phyloP scores from a whole-genome alignment of 2,888 invertebrate genomes.

The Brachypalpus laphriformis region DNA sequence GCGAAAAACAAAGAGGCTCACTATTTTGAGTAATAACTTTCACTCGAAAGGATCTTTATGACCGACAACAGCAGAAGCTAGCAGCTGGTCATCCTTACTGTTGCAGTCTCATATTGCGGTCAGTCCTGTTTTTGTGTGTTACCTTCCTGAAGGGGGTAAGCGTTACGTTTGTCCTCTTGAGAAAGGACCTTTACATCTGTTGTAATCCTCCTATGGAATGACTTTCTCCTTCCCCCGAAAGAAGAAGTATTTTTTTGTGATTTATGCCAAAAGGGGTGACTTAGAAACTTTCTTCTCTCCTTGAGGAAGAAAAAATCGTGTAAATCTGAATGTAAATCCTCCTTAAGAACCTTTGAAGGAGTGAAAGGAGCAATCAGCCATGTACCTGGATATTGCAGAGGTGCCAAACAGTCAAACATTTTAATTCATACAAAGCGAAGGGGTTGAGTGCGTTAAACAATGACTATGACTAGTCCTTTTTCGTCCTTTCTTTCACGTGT shows the following conservation, averaged over 20 bases:
- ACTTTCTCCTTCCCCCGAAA: conserved; percentile 62
- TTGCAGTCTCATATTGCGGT: conserved; percentile 67
- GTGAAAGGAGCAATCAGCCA: conserved; percentile 54
- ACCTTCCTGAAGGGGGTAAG: conserved; percentile 46
- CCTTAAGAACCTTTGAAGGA: conserved; percentile 17
- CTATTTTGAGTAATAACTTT: conserved; percentile 73
- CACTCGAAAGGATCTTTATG: conserved; percentile 57
- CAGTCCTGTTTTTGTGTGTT: conserved; percentile 61
- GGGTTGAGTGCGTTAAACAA: conserved; percentile 45
- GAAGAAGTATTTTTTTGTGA: conserved; percentile 45
- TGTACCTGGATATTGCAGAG: conserved; percentile 51
- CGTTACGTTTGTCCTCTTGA: conserved; percentile 54
- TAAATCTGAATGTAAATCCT: conserved; percentile 52
- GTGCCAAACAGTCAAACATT: conserved; percentile 67
- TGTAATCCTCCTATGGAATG: conserved; percentile 58
- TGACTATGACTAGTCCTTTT: neutral
- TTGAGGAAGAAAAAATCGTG: neutral
- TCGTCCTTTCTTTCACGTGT: neutral
- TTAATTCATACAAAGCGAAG: conserved; percentile 54
- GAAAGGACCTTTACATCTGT: conserved; percentile 33
- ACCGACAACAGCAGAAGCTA: conserved; percentile 48
- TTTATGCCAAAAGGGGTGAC: conserved; percentile 60
- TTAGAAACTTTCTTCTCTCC: conserved; percentile 43
- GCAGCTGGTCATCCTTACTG: conserved; percentile 60
- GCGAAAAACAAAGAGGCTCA: conserved; percentile 49